Percentiles rank a stretch among this genome's conserved stretches.
Evolutionary conservation across 2,113 vertebrate species (phyloP).

Genomic region (Bujurquina vittata): DNA sequence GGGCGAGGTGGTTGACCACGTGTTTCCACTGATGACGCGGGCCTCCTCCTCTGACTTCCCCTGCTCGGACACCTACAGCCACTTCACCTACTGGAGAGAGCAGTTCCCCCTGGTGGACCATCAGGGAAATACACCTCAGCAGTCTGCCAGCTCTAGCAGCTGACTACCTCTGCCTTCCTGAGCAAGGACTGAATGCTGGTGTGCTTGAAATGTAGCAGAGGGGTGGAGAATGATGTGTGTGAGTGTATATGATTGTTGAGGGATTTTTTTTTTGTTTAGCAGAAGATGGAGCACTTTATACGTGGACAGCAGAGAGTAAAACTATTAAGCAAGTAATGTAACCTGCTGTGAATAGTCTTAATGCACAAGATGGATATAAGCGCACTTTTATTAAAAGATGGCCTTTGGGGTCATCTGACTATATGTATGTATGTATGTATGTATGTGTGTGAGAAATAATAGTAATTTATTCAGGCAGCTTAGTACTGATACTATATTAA

Average conservation of each 20-base stretch:
- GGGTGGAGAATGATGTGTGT: slow-evolving; percentile 12
- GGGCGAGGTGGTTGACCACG: slow-evolving; percentile 95
- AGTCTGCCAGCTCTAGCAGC: slow-evolving; percentile 29
- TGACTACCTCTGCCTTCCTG: slow-evolving; percentile 37
- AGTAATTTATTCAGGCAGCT: slow-evolving; percentile 69
- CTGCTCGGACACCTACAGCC: slow-evolving; percentile 94
- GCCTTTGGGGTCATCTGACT: slow-evolving; percentile 14
- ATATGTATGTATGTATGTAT: slow-evolving; percentile 57
- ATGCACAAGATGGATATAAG: slow-evolving; percentile 49
- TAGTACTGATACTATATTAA: slow-evolving; percentile 30
- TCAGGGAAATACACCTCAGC: slow-evolving; percentile 54
- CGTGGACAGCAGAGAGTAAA: background rate
- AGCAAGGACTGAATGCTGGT: slow-evolving; percentile 5
- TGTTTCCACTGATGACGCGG: slow-evolving; percentile 91
- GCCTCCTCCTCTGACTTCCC: slow-evolving; percentile 93
- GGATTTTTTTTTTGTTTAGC: background rate
- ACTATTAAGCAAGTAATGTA: background rate
- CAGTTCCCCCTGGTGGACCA: slow-evolving; percentile 86
- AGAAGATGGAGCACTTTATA: slow-evolving; percentile 34
- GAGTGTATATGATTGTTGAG: background rate
- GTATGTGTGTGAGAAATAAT: slow-evolving; percentile 33
- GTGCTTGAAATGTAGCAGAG: slow-evolving; percentile 21
- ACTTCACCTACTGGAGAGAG: slow-evolving; percentile 97
- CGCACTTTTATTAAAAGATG: slow-evolving; percentile 50
- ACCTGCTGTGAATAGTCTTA: slow-evolving; percentile 44